Conservation (phyloP, 2,113 vertebrate genomes). For the Alces alces region DNA sequence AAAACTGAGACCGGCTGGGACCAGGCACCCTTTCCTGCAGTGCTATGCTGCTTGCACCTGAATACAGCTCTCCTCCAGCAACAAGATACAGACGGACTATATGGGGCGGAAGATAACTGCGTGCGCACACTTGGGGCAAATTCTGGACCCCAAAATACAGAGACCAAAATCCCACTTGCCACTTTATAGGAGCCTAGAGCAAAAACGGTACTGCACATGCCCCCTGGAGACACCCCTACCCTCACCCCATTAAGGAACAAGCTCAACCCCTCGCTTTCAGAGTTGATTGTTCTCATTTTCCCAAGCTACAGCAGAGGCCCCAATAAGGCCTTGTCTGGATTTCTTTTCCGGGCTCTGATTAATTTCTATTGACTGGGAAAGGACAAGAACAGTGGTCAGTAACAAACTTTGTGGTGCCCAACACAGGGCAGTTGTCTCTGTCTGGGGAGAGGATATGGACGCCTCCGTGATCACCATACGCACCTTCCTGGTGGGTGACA, state of each 20-base stretch:
- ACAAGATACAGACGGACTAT: neutral
- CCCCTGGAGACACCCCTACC: neutral
- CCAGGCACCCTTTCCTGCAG: neutral
- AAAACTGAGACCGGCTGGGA: neutral
- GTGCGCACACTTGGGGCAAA: neutral
- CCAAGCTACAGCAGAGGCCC: neutral
- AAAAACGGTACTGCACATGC: neutral
- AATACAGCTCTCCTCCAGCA: neutral
- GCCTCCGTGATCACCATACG: neutral
- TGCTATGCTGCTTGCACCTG: neutral
- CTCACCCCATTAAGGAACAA: neutral
- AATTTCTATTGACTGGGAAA: neutral
- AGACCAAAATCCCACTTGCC: neutral
- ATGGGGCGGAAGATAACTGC: neutral
- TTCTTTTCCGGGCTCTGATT: neutral
- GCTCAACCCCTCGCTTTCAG: accelerated
- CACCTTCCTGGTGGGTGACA: accelerated
- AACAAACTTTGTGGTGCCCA: neutral
- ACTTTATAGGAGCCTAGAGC: neutral
- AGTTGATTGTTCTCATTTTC: neutral
- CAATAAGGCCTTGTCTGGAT: neutral
- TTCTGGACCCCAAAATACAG: neutral
- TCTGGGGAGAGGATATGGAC: neutral
- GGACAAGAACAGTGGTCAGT: neutral
- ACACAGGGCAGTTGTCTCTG: neutral